phyloP scores from a whole-genome alignment of 2,888 invertebrate genomes.

The Diaprepes abbreviatus region DNA sequence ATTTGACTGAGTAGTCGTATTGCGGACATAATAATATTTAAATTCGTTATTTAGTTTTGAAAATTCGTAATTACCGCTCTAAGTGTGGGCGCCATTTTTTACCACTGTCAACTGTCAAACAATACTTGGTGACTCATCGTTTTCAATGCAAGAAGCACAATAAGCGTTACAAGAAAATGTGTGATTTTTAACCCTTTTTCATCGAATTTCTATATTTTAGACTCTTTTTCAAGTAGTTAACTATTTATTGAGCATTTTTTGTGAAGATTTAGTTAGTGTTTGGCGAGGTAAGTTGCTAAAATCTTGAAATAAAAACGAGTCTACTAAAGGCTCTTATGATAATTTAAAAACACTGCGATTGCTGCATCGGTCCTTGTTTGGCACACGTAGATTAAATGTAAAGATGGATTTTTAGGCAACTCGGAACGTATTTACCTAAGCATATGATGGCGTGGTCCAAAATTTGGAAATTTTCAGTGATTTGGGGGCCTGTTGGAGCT shows the following conservation, averaged over 20 bases:
- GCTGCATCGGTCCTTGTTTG: slow-evolving; percentile 5
- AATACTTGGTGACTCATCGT: slow-evolving; percentile 20
- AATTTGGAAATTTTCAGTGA: not conserved
- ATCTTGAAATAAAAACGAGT: slow-evolving; percentile 28
- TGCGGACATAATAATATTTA: too few relatives aligned
- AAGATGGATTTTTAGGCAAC: not conserved
- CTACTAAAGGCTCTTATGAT: slow-evolving; percentile 14
- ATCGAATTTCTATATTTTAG: slow-evolving; percentile 2
- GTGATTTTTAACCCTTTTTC: slow-evolving; percentile 32
- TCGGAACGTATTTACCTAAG: not conserved
- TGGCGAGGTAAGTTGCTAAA: slow-evolving; percentile 42
- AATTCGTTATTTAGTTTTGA: too few relatives aligned
- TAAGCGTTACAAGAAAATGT: slow-evolving; percentile 22
- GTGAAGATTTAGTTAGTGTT: slow-evolving; percentile 32
- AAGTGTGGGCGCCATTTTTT: slow-evolving; percentile 6
- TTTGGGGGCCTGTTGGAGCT: not conserved
- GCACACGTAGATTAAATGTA: not conserved
- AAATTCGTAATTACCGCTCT: not conserved
- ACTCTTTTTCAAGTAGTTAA: slow-evolving; percentile 17
- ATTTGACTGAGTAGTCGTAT: too few relatives aligned
- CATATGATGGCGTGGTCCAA: not conserved
- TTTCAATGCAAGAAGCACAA: not conserved
- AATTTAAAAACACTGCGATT: not conserved
- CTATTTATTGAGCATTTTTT: slow-evolving; percentile 19
- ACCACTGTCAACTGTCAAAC: slow-evolving; percentile 17